Evolutionary conservation across 64 coral and sea anemone species (phyloP).

Genomic region (Astreopora myriophthalma): DNA sequence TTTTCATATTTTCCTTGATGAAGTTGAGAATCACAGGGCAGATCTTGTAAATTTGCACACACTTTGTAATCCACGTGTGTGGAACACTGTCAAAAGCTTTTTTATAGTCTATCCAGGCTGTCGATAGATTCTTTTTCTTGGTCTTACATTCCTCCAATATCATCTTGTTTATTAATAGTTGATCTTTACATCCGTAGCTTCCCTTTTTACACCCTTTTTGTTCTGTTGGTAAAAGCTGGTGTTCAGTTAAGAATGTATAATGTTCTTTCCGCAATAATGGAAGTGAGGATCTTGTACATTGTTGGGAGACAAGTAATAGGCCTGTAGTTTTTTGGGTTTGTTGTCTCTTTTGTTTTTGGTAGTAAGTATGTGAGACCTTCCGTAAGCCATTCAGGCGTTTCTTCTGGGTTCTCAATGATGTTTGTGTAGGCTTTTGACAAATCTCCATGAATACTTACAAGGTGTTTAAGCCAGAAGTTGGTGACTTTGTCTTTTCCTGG

Average conservation of each 20-base stretch:
- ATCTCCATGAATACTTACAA: not conserved
- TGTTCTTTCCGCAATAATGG: too few species aligned
- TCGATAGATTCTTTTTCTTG: not conserved
- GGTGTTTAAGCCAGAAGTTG: conserved; percentile 24
- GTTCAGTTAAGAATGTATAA: not conserved
- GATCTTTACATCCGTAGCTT: not conserved
- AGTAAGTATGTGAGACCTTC: not conserved
- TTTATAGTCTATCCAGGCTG: too few species aligned
- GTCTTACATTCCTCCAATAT: conserved; percentile 2
- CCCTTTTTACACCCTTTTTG: conserved; percentile 27
- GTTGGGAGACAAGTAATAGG: conserved; percentile 14
- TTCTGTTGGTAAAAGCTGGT: conserved; percentile 14
- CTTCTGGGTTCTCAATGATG: not conserved
- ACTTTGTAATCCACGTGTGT: too few species aligned
- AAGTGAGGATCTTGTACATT: conserved; percentile 12
- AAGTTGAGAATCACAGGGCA: too few species aligned
- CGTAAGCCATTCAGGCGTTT: not conserved
- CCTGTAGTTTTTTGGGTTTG: not conserved
- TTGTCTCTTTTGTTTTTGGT: not conserved
- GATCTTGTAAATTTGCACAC: too few species aligned
- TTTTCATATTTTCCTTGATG: too few species aligned
- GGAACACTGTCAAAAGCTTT: too few species aligned
- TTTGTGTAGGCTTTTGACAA: not conserved
- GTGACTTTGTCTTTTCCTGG: conserved; percentile 3
- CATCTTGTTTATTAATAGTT: conserved; percentile 30